phyloP scores from a whole-genome alignment of 2,888 invertebrate genomes.

The Phengaris alcon region DNA sequence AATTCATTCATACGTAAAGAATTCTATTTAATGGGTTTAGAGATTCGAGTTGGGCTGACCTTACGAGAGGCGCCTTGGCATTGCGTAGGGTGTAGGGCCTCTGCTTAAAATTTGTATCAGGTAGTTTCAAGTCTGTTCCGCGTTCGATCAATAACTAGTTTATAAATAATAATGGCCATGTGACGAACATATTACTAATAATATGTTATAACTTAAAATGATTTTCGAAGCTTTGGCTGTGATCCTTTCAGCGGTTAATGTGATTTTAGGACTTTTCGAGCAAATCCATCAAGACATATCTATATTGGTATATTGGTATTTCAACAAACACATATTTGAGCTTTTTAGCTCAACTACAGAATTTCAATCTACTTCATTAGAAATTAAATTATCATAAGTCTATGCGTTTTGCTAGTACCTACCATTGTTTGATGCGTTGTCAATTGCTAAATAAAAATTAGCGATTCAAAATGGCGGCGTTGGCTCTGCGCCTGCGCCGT shows the following conservation, averaged over 20 bases:
- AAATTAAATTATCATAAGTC: neutral
- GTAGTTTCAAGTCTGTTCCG: conserved; percentile 41
- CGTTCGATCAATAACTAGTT: conserved; percentile 26
- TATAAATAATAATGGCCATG: neutral
- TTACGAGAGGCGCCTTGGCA: conserved; percentile 77
- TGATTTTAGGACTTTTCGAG: too few relatives aligned
- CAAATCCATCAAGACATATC: too few relatives aligned
- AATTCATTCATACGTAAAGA: neutral
- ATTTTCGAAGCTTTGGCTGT: too few relatives aligned
- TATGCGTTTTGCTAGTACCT: conserved; percentile 28
- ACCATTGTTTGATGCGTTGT: conserved; percentile 35
- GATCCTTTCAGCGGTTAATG: too few relatives aligned
- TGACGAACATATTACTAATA: too few relatives aligned
- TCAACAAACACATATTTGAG: too few relatives aligned
- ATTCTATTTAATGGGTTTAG: neutral
- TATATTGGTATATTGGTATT: too few relatives aligned
- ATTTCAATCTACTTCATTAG: neutral
- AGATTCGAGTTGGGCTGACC: conserved; percentile 36
- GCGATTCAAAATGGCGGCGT: conserved; percentile 59
- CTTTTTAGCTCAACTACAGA: too few relatives aligned
- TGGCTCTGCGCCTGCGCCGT: conserved; percentile 70
- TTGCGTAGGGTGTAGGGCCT: conserved; percentile 57
- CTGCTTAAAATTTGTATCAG: conserved; percentile 55
- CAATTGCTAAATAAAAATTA: conserved; percentile 50
- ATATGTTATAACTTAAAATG: too few relatives aligned